Conservation (phyloP, 2,888 invertebrate species). For the Apamea anceps region DNA sequence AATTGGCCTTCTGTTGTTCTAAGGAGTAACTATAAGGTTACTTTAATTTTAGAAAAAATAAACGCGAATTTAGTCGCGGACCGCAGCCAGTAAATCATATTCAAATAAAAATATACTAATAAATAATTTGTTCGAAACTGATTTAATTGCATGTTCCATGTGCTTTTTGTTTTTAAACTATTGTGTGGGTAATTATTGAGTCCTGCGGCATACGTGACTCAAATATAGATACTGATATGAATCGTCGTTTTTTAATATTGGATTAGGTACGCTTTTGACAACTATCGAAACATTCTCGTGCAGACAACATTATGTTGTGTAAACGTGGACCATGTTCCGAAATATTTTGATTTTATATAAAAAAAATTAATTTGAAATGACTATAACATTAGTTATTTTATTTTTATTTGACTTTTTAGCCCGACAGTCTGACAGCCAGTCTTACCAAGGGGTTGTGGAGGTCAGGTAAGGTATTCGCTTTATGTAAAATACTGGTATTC, state of each 20-base stretch:
- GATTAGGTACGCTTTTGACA: neutral
- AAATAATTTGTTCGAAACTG: slow-evolving; percentile 7
- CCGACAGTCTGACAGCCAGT: too few relatives aligned
- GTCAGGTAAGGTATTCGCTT: too few relatives aligned
- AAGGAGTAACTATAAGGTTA: too few relatives aligned
- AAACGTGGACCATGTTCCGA: neutral
- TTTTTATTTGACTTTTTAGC: too few relatives aligned
- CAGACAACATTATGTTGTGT: too few relatives aligned
- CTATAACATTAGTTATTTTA: too few relatives aligned
- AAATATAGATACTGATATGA: neutral
- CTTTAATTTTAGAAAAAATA: too few relatives aligned
- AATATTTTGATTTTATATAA: neutral
- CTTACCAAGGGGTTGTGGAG: too few relatives aligned
- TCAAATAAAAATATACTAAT: neutral
- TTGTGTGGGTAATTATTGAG: neutral
- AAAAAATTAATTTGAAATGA: neutral
- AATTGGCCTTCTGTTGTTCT: too few relatives aligned
- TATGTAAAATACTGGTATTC: too few relatives aligned
- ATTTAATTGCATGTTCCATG: neutral
- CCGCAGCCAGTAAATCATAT: slow-evolving; percentile 11
- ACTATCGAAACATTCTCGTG: neutral
- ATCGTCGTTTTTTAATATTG: neutral
- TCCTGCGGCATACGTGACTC: too few relatives aligned
- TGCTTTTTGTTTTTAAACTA: neutral
- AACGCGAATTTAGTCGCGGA: too few relatives aligned